phyloP scores from a whole-genome alignment of 2,888 invertebrate genomes.

The Stenurella melanura region DNA sequence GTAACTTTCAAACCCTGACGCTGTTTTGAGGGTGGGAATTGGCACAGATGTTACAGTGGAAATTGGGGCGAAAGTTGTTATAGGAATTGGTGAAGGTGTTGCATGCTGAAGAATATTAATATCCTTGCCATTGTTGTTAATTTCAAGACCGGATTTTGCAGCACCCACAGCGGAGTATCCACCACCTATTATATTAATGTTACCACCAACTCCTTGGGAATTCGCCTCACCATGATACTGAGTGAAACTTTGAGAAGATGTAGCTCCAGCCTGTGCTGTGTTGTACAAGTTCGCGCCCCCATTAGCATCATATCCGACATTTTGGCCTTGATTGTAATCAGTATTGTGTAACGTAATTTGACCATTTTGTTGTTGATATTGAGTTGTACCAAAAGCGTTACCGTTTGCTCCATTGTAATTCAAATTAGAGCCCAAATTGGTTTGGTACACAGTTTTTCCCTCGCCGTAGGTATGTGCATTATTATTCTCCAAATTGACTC shows the following conservation, averaged over 20 bases:
- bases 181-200: slow-evolving; percentile 66
- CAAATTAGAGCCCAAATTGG: background rate
- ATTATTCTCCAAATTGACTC: background rate
- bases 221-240: slow-evolving; percentile 42
- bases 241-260: slow-evolving; percentile 43
- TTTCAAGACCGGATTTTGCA: slow-evolving; percentile 55
- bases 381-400: slow-evolving; percentile 7
- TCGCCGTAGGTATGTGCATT: background rate
- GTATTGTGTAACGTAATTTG: background rate
- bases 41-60: slow-evolving; percentile 66
- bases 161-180: slow-evolving; percentile 67
- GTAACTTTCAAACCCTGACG: slow-evolving; percentile 61
- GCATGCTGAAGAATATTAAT: slow-evolving; percentile 55
- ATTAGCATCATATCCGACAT: background rate
- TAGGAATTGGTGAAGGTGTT: slow-evolving; percentile 56
- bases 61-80: slow-evolving; percentile 55
- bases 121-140: slow-evolving; percentile 59
- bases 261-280: slow-evolving; percentile 34
- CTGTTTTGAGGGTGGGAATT: slow-evolving; percentile 63
- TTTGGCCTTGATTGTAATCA: background rate
- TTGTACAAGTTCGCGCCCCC: background rate
- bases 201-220: slow-evolving; percentile 42
- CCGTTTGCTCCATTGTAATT: background rate
- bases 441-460: background rate
- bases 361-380: background rate